Conservation (phyloP, 2,888 invertebrate species). For the Scaptomyza tumidula region DNA sequence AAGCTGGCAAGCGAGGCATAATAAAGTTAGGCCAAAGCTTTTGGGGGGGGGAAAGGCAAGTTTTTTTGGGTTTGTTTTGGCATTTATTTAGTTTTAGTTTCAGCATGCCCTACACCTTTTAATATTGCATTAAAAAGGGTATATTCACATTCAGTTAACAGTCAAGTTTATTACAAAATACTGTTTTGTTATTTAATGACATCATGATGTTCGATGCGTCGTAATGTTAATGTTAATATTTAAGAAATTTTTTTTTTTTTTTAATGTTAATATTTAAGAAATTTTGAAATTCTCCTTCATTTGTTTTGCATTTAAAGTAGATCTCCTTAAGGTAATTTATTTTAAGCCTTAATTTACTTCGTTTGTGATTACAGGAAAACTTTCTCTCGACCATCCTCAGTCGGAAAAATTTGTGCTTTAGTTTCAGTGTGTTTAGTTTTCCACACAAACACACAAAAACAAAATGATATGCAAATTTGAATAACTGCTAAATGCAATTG, state of each 20-base stretch:
- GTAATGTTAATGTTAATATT: no score
- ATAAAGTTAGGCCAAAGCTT: slow-evolving; percentile 66
- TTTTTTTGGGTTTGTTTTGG: slow-evolving; percentile 74
- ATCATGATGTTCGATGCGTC: no score
- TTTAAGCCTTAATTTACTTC: no score
- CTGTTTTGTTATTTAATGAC: no score
- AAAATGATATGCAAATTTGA: slow-evolving; percentile 77
- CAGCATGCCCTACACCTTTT: slow-evolving; percentile 4
- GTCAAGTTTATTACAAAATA: no score
- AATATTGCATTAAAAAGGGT: neutral
- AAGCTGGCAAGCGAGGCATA: slow-evolving; percentile 51
- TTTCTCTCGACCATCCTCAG: neutral
- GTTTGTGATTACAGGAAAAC: neutral
- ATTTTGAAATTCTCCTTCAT: no score
- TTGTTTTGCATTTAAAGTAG: no score
- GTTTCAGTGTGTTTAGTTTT: slow-evolving; percentile 4
- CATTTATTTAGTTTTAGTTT: slow-evolving; percentile 80
- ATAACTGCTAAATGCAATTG: slow-evolving; percentile 79
- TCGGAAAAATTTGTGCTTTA: neutral
- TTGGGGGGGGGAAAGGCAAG: slow-evolving; percentile 36
- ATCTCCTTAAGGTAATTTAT: no score
- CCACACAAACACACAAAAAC: slow-evolving; percentile 25
- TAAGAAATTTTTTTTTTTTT: no score
- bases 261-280: no score
- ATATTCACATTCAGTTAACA: neutral